Evolutionary conservation across 2,888 invertebrate genomes (phyloP), one percentile per base, ranked within the genome.

Genomic region (Pteria penguin): DNA sequence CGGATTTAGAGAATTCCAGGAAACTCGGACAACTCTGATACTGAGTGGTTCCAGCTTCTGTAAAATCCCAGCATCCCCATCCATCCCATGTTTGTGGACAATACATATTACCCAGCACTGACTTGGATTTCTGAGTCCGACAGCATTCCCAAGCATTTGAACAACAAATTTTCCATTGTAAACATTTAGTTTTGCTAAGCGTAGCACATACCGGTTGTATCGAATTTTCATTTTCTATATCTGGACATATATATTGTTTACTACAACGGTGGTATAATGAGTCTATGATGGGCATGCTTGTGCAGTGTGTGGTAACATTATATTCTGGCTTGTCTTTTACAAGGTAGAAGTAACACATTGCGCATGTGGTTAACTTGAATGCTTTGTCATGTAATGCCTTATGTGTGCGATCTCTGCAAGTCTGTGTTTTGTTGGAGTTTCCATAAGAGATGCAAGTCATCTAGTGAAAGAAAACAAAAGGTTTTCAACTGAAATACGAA

Each of bases 71-170:
- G 55, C 75, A 76, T 32, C 52, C 54, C 75, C 75, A 76, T 0
- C 75, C 75, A 45, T 76, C 75, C 75, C 75, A 76, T 8, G 67
- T 72, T n/a, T 61, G 54, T 32, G 75, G 71, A 57, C 75, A 76
- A 1, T 8, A 18, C 4, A 14, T 5, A n/a, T 22, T 27, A 11
- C 29, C 29, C 2, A 18, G 11, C 3, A 4, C 27, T 26, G 24
- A 58, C 0, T 27, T 3, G 2, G 31, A 36, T 65, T 72, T 57
- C 33, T 76, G 75, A 4, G 29, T 52, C 24, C 61, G 32, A 29
- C 75, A 76, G 33, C 75, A 76, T 5, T 55, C 55, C 61, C 54
- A 61, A 27, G 75, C 75, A 62, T 67, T 55, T 33, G 26, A 18
- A 26, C 75, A 76, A 31, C 75, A 76, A 55, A n/a, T n/a, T 18